Evolutionary conservation across 2,888 invertebrate species (phyloP), one percentile per base, ranked within the genome.

Genomic region (Drosophila borborema): DNA sequence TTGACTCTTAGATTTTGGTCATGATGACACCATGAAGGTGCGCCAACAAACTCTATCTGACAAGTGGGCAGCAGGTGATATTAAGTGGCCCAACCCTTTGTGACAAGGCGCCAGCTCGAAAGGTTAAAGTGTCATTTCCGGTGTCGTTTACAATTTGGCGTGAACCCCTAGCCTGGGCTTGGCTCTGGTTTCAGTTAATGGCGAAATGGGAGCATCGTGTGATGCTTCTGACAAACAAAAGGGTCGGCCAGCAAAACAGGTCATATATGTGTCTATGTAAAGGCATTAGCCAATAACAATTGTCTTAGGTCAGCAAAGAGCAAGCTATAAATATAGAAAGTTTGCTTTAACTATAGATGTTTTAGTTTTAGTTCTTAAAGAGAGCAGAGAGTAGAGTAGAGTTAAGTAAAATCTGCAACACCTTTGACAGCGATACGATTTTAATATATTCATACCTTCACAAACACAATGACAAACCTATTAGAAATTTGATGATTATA

Each of bases 71-170:
- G 49, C 60, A 66, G 71, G 53, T 62, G 72, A n/a, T 54, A 40
- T 53, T n/a, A 31, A 41, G 51, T 63, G 64, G 56, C 73, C 81
- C 77, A 77, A 84, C 78, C 87, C 73, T 72, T 72, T 49, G 23
- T 55, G 70, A 64, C 60, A 41, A 64, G 77, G 64, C 72, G 71
- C 62, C 59, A 55, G 20, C 28, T n/a, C 20, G 46, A 77, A 76
- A 81, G 82, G 74, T 74, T 73, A 87, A 84, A 81, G 86, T 77
- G 82, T 49, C 79, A 70, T 68, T 87, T 85, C 90, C 85, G 73
- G 63, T 62, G 72, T 34, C 63, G 72, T 56, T 66, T 72, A 68
- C 73, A 69, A 64, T 77, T 73, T 69, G 40, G 54, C 36, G 40
- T 61, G 62, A 64, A 49, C 71, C 54, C 23, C 56, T 69, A 5